These are phyloP conservation scores for Tursiops truncatus DNA, from an alignment of 2,113 vertebrate genomes.

Conservation along the genomic window DNA sequence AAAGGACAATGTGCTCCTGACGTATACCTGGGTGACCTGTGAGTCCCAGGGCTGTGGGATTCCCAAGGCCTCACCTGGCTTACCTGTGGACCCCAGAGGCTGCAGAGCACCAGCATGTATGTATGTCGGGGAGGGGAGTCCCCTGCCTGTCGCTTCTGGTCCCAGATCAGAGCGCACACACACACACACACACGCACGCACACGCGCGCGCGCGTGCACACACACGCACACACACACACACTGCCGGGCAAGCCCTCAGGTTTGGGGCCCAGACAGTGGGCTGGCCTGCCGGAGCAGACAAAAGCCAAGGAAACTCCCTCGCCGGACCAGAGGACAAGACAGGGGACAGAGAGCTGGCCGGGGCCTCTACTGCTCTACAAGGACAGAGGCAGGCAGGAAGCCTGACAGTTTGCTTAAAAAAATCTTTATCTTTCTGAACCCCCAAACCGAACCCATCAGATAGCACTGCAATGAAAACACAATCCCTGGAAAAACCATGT, in stretches of 20 bases:
- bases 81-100: neutral
- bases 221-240: neutral
- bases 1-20: no score
- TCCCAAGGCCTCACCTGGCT: neutral
- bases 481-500: no score
- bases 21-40: neutral
- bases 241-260: accelerated
- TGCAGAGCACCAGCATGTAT: no score
- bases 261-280: neutral
- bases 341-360: no score
- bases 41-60: neutral
- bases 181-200: no score
- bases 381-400: neutral
- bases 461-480: neutral
- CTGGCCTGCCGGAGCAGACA: neutral
- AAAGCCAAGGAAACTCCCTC: neutral
- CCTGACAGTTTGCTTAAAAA: neutral
- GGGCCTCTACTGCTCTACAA: neutral
- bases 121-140: neutral
- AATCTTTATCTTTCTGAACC: neutral
- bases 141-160: neutral
- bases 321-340: accelerated
- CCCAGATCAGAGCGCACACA: accelerated
- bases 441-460: neutral
- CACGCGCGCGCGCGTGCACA: no score